phyloP scores from a whole-genome alignment of 2,888 invertebrate genomes.

The Omphaloscelis lunosa region DNA sequence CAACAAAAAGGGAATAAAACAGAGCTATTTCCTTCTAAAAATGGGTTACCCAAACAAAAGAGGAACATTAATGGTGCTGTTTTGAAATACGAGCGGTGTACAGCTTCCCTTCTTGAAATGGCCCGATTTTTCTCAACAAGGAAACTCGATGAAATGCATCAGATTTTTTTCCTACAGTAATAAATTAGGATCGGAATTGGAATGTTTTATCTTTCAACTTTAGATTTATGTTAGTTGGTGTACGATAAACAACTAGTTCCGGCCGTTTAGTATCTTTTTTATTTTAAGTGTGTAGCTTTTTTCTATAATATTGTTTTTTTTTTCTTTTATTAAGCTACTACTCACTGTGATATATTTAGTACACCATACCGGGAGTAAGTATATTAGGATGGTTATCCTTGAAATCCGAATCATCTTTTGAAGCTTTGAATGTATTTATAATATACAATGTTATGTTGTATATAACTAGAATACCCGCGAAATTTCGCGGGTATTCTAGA shows the following conservation, averaged over 20 bases:
- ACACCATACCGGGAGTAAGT: not conserved
- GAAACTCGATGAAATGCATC: slow-evolving; percentile 83
- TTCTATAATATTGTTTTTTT: slow-evolving; percentile 22
- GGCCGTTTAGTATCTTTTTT: slow-evolving; percentile 44
- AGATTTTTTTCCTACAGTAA: slow-evolving; percentile 76
- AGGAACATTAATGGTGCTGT: slow-evolving; percentile 88
- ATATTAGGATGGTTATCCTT: not conserved
- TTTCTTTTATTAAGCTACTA: slow-evolving; percentile 7
- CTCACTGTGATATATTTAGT: slow-evolving; percentile 15
- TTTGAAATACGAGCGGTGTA: slow-evolving; percentile 86
- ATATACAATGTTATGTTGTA: too few relatives aligned
- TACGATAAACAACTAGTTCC: slow-evolving; percentile 56
- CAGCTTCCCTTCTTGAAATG: slow-evolving; percentile 82
- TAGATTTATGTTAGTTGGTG: slow-evolving; percentile 58
- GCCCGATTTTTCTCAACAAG: slow-evolving; percentile 87
- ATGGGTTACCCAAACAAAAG: slow-evolving; percentile 84
- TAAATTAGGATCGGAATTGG: slow-evolving; percentile 81
- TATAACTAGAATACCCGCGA: too few relatives aligned
- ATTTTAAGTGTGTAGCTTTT: slow-evolving; percentile 38
- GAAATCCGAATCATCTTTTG: not conserved
- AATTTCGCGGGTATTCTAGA: too few relatives aligned
- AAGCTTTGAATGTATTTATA: not conserved
- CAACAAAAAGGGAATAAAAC: slow-evolving; percentile 71
- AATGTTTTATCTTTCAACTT: slow-evolving; percentile 75
- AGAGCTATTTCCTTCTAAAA: slow-evolving; percentile 78